Conservation (phyloP, 2,888 invertebrate species). For the Ectemnius cavifrons region DNA sequence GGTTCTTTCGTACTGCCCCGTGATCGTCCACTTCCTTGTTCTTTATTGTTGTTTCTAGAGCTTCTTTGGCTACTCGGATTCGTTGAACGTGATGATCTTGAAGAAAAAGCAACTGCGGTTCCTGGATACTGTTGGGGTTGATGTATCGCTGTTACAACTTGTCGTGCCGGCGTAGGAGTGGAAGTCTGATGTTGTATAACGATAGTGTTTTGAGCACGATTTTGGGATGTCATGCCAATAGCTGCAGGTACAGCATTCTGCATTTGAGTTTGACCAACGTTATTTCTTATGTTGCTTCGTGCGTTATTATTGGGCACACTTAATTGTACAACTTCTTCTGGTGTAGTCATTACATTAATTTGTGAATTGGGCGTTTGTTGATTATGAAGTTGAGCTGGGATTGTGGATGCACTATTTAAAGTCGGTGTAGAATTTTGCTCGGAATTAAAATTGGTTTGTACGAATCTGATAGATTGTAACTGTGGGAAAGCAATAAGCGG, state of each 20-base stretch:
- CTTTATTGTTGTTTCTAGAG: conserved; percentile 70
- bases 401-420: conserved; percentile 46
- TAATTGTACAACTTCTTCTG: conserved; percentile 69
- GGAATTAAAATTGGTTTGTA: conserved; percentile 72
- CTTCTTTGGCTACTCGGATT: conserved; percentile 69
- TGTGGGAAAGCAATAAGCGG: conserved; percentile 75
- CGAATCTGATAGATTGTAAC: conserved; percentile 74
- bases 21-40: conserved; percentile 71
- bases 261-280: conserved; percentile 49
- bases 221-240: conserved; percentile 61
- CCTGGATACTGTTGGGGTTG: conserved; percentile 58
- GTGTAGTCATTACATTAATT: conserved; percentile 67
- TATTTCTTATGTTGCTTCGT: conserved; percentile 49
- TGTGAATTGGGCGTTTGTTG: conserved; percentile 62
- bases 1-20: conserved; percentile 86
- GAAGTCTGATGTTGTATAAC: conserved; percentile 71
- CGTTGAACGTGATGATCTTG: conserved; percentile 66
- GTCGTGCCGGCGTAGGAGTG: conserved; percentile 60
- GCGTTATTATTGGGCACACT: conserved; percentile 56
- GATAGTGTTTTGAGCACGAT: conserved; percentile 67
- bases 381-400: conserved; percentile 56
- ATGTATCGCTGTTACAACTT: conserved; percentile 64
- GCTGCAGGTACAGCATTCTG: conserved; percentile 54
- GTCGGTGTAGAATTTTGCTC: conserved; percentile 53
- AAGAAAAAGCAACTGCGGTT: conserved; percentile 61